Evolutionary conservation across 2,888 invertebrate species (phyloP).

Genomic region (Drosophila pseudotalamancana): DNA sequence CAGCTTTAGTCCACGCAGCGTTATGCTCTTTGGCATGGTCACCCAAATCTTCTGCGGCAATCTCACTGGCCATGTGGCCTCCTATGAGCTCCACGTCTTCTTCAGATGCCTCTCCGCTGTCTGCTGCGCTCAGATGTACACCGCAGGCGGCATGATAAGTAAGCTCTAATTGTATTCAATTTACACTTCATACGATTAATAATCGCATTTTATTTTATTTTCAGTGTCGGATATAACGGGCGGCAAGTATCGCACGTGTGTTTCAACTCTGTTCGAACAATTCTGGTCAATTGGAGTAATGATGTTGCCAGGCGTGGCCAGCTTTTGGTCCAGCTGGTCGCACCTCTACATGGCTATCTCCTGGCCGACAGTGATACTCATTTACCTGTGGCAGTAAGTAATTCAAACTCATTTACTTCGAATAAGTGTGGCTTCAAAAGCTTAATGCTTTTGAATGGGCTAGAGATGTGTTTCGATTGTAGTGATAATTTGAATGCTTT

Average conservation of each 20-base stretch:
- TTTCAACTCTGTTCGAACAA: slow-evolving; percentile 84
- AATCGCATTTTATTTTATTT: too few relatives aligned
- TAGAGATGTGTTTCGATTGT: too few relatives aligned
- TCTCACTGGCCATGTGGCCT: slow-evolving; percentile 84
- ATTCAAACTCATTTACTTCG: neutral
- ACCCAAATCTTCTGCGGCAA: slow-evolving; percentile 84
- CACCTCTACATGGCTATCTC: slow-evolving; percentile 85
- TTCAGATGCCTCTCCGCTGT: slow-evolving; percentile 84
- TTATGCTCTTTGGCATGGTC: slow-evolving; percentile 85
- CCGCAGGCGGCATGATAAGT: slow-evolving; percentile 85
- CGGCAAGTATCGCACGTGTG: slow-evolving; percentile 83
- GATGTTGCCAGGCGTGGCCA: slow-evolving; percentile 84
- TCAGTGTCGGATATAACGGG: slow-evolving; percentile 84
- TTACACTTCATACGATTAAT: neutral
- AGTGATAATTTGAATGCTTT: too few relatives aligned
- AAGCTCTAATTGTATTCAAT: slow-evolving; percentile 52
- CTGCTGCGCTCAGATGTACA: slow-evolving; percentile 85
- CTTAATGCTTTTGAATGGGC: too few relatives aligned
- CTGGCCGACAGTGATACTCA: slow-evolving; percentile 84
- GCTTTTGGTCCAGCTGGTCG: slow-evolving; percentile 84
- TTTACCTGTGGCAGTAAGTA: slow-evolving; percentile 84
- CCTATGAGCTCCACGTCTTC: slow-evolving; percentile 84
- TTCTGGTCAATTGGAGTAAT: slow-evolving; percentile 86
- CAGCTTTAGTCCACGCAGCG: slow-evolving; percentile 84
- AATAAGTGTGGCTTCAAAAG: neutral